Percentiles rank a stretch among this genome's conserved stretches.
These are phyloP conservation scores for Penaeus chinensis DNA, from an alignment of 1,140 invertebrate genomes.

Conservation along the genomic window DNA sequence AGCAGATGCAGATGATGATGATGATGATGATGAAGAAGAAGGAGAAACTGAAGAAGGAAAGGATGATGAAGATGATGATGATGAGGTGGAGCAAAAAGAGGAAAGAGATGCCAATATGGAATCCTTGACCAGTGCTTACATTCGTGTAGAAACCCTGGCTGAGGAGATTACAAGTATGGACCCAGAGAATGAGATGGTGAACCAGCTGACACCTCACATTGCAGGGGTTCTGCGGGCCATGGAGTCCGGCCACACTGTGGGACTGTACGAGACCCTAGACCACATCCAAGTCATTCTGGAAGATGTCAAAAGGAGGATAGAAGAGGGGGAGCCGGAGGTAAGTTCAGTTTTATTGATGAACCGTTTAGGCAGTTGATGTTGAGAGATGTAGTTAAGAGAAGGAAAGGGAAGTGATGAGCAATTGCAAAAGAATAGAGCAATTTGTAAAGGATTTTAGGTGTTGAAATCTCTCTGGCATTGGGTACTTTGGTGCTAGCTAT, in stretches of 20 bases:
- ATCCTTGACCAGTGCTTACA: constrained; percentile 32
- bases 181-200: constrained; percentile 45
- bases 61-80: constrained; percentile 43
- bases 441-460: no score
- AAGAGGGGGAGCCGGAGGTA: background rate
- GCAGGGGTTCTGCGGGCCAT: constrained; percentile 41
- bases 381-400: no score
- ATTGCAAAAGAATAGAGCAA: no score
- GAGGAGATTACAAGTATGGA: constrained; percentile 29
- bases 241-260: constrained; percentile 41
- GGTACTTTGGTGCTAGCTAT: no score
- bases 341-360: no score
- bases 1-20: constrained; percentile 21
- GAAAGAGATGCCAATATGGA: constrained; percentile 32
- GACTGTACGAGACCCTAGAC: constrained; percentile 40
- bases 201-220: constrained; percentile 41
- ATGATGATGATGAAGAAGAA: constrained; percentile 7
- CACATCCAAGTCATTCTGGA: constrained; percentile 47
- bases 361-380: no score
- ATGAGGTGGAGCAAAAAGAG: constrained; percentile 44
- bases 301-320: constrained; percentile 41
- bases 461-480: no score
- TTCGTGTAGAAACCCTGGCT: constrained; percentile 34
- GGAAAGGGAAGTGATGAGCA: no score
- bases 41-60: constrained; percentile 32